A percentile compares a stretch with the other conserved stretches of the same genome.
Evolutionary conservation across 1,140 invertebrate genomes (phyloP).

Genomic region (Tribolium madens): DNA sequence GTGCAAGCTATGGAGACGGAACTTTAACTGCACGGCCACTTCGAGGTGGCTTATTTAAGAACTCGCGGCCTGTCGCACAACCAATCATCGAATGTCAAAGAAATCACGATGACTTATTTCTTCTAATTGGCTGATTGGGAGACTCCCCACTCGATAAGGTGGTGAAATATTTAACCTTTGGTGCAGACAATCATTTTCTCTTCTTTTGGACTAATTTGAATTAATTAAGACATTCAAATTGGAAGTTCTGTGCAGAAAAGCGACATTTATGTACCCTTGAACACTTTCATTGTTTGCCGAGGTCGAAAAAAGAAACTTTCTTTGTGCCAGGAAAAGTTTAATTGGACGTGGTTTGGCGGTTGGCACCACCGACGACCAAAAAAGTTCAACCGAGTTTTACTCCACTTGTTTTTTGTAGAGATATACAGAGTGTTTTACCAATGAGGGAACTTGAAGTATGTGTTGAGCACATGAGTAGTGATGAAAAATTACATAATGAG

Average conservation of each 20-base stretch:
- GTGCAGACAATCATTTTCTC: not conserved
- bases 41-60: constrained; percentile 39
- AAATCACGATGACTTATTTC: not conserved
- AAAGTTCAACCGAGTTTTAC: not conserved
- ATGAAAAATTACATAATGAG: not conserved
- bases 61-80: constrained; percentile 26
- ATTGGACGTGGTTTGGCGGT: not conserved
- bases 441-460: no score
- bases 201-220: not conserved
- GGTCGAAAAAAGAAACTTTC: not conserved
- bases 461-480: no score
- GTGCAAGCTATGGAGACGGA: not conserved
- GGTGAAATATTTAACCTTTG: constrained; percentile 43
- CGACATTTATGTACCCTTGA: not conserved
- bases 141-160: constrained; percentile 19
- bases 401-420: not conserved
- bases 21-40: constrained; percentile 20
- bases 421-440: no score
- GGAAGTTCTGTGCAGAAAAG: no score
- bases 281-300: not conserved
- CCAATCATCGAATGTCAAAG: constrained; percentile 27
- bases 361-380: not conserved
- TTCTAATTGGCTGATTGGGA: constrained; percentile 14
- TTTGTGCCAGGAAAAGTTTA: not conserved
- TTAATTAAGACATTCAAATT: not conserved